A percentile compares a stretch with the other conserved stretches of the same genome.
These are phyloP conservation scores for Strongylocentrotus purpuratus DNA, from an alignment of 35 echinoderm and acorn worm genomes.

Conservation along the genomic window DNA sequence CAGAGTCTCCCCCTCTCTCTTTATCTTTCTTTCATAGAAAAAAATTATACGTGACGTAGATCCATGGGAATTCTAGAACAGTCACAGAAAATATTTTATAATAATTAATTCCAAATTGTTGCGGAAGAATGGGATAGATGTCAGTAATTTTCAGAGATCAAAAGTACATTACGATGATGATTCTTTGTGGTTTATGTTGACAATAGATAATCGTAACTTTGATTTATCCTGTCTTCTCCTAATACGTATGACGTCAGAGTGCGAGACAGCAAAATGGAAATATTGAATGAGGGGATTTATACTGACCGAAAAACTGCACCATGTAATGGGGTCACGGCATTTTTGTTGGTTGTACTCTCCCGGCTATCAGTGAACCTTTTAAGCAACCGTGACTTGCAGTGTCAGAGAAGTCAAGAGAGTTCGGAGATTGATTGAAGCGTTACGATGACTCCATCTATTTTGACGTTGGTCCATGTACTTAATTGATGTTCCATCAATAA, in stretches of 20 bases:
- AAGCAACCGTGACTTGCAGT: background rate
- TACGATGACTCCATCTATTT: background rate
- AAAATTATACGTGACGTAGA: too few species aligned
- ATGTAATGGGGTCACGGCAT: background rate
- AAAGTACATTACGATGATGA: background rate
- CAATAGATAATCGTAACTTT: slow-evolving; percentile 4
- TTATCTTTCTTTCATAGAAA: too few species aligned
- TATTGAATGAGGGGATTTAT: slow-evolving; percentile 3
- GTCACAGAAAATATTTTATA: background rate
- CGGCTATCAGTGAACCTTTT: background rate
- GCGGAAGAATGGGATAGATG: background rate
- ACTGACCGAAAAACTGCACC: background rate
- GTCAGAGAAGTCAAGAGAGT: background rate
- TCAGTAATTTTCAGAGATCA: background rate
- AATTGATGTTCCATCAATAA: background rate
- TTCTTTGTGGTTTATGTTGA: slow-evolving; percentile 3
- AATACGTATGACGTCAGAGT: slow-evolving; percentile 10
- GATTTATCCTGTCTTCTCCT: background rate
- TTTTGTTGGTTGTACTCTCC: background rate
- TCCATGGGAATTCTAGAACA: too few species aligned
- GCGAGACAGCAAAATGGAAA: background rate
- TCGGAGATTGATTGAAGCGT: background rate
- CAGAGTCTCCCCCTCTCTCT: too few species aligned
- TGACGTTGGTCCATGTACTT: background rate
- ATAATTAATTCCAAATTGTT: background rate